Evolutionary conservation across 2,797 vertebrate genomes (phyloP).

Genomic region (Arnoldichthys spilopterus): DNA sequence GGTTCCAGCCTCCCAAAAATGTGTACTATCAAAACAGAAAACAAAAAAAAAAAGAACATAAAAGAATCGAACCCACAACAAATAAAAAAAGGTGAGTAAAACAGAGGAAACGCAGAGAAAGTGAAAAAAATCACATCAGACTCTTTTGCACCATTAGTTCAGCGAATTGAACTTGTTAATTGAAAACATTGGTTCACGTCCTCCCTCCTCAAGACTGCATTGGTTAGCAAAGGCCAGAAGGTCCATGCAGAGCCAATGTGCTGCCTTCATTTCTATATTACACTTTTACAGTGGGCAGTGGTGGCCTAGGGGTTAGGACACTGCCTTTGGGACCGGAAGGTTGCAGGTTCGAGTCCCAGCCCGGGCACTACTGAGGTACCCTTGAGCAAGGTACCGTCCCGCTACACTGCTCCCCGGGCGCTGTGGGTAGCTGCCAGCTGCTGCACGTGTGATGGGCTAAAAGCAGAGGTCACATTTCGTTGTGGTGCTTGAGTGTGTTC

Average conservation of each 20-base stretch:
- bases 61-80: no score
- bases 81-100: background rate
- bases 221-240: slow-evolving; percentile 58
- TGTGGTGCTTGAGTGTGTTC: no score
- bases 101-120: background rate
- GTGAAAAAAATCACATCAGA: background rate
- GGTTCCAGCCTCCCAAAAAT: slow-evolving; percentile 23
- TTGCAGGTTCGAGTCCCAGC: no score
- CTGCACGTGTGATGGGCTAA: no score
- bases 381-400: no score
- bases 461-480: no score
- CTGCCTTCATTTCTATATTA: slow-evolving; percentile 14
- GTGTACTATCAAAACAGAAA: slow-evolving; percentile 28
- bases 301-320: no score
- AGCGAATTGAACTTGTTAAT: slow-evolving; percentile 70
- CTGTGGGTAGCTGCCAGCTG: no score
- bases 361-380: no score
- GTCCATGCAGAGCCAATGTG: slow-evolving; percentile 21
- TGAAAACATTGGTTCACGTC: slow-evolving; percentile 71
- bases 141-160: slow-evolving; percentile 54
- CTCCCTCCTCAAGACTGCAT: no score
- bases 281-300: slow-evolving; percentile 45
- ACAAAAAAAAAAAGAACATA: slow-evolving; percentile 17
- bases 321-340: no score
- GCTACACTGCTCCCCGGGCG: no score